Base-by-base conservation (phyloP, 2,797 vertebrate genomes). In the Sebastes miniatus region DNA sequence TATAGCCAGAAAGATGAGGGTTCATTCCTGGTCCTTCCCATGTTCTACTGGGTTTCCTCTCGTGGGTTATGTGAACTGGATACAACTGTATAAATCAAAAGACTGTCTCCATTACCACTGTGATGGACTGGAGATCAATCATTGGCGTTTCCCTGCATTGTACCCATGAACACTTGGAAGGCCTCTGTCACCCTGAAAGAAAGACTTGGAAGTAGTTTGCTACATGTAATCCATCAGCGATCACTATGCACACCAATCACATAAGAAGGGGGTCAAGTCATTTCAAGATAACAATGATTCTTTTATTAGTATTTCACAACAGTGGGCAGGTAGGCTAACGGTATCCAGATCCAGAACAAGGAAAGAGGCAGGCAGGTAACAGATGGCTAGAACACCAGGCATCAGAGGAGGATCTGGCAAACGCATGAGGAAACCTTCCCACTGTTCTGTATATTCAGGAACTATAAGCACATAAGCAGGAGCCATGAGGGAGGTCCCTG, bases 321-420 rank as follows among this genome's bases (percentile, higher is more conserved):
- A 36, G 58, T 27, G 8, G 1, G 6, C 18, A 32, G 39, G 24
- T 7, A 72, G 50, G n/a, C n/a, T 25, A n/a, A 24, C 24, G 24
- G 31, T 29, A 29, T 10, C 31, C 25, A 47, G 43, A 47, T 47
- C 43, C 43, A 71, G 25, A 47, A 24, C 16, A 25, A 72, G 36
- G 31, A 77, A 24, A 70, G 14, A 47, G 14, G n/a, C 47, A 14
- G 47, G 34, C 22, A 29, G 58, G 13, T 24, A 69, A 64, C 80
- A 82, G 75, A 81, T 76, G 79, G 73, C 32, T 25, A 3, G 20
- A 64, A 43, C 36, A 58, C 29, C 18, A 64, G 34, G 25, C 27
- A 36, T 6, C 64, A 66, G 52, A 4, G 66, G 27, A 14, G 57
- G 27, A 29, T 58, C 70, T 78, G 76, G 70, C 75, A 59, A 34